Conservation (phyloP, 2,113 vertebrate genomes). For the Microcebus ravelobensis region DNA sequence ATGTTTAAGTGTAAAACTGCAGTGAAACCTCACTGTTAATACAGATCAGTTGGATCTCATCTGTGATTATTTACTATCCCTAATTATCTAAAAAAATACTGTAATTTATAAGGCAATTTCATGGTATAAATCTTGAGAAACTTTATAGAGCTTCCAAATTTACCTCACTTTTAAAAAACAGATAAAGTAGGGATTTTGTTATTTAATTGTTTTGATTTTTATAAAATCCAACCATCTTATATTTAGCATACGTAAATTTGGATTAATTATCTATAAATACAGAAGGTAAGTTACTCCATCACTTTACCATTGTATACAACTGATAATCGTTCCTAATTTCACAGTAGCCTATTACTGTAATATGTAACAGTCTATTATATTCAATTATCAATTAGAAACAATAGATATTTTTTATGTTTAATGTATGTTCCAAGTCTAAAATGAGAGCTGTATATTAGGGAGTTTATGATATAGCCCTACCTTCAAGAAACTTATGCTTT, state of each 20-base stretch:
- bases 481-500: constrained; percentile 28
- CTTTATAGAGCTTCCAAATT: constrained; percentile 24
- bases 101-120: not conserved
- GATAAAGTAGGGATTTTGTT: not conserved
- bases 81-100: constrained; percentile 7
- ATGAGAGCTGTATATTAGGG: not conserved
- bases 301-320: not conserved
- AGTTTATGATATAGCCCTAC: not conserved
- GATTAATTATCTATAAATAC: not conserved
- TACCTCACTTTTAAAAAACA: constrained; percentile 42
- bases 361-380: not conserved
- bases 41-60: not conserved
- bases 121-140: constrained; percentile 22
- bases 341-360: not conserved
- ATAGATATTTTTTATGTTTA: constrained; percentile 8
- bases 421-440: not conserved
- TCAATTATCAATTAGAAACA: not conserved
- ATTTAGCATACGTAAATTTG: not conserved
- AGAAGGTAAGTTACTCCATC: not conserved
- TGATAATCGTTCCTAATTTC: not conserved
- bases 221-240: not conserved
- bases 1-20: not conserved
- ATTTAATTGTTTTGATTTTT: constrained; percentile 20
- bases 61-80: not conserved
- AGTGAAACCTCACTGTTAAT: constrained; percentile 13